Base-by-base conservation (phyloP, 2,888 invertebrate species). In the Apantesis nais region DNA sequence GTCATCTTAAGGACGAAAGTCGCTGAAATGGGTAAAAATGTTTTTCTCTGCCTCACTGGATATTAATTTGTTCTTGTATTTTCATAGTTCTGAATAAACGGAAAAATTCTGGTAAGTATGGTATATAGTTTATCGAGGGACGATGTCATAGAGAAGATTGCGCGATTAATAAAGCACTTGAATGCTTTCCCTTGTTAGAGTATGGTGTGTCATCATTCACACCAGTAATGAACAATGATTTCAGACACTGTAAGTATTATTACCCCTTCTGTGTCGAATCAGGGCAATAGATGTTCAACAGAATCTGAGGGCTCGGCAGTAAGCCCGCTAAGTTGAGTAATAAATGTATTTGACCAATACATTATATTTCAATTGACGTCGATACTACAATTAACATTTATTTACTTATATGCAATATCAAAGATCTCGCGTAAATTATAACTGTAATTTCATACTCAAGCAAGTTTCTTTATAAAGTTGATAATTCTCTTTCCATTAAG, bases 401-500 rank as follows among this genome's bases (percentile, higher is more conserved):
- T 16, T 44, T 44, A 44, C 19, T n/a, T n/a, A n/a, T n/a, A n/a
- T n/a, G n/a, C n/a, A n/a, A n/a, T n/a, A 34, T 34, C 34, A 48
- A 48, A 5, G 22, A 37, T 37, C n/a, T 62, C n/a, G 12, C 37
- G 1, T 37, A 12, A n/a, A 62, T 11, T 37, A 11, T 34, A 37
- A 22, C n/a, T 5, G 25, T 39, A 39, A 62, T 39, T 62, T 8
- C 14, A 37, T 2, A 55, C 37, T 11, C 4, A 25, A 63, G 63
- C 16, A 14, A 25, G 29, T 65, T 66, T 62, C 29, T 62, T 37
- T n/a, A 37, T 22, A 64, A 63, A 68, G 44, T 60, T 60, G 41
- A 7, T n/a, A 68, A 68, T 71, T 60, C 70, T 70, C 44, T 71
- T 70, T 72, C 62, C 67, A 68, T 34, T 16, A 16, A 67, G 66